A percentile compares a stretch with the other conserved stretches of the same genome.
Conservation (phyloP, 2,888 invertebrate genomes). For the Ophion ventricosus region DNA sequence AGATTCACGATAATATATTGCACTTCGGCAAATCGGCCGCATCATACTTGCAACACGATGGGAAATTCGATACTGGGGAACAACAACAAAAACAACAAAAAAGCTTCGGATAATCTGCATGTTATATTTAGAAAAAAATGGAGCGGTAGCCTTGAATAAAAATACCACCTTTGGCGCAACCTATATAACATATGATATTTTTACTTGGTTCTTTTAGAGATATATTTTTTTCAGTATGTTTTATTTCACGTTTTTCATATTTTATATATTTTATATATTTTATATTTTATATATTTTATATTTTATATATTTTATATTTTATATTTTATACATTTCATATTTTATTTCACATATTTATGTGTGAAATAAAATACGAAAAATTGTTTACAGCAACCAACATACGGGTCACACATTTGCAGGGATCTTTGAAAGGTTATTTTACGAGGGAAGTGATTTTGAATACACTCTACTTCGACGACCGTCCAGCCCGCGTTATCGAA, state of each 20-base stretch:
- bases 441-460: too few relatives aligned
- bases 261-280: too few relatives aligned
- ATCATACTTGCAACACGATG: neutral
- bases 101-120: neutral
- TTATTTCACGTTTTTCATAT: too few relatives aligned
- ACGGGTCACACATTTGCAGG: neutral
- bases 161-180: neutral
- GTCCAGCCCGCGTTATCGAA: too few relatives aligned
- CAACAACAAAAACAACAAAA: neutral
- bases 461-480: too few relatives aligned
- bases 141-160: neutral
- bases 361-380: neutral
- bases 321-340: too few relatives aligned
- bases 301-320: too few relatives aligned
- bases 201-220: neutral
- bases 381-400: neutral
- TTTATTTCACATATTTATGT: too few relatives aligned
- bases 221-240: neutral
- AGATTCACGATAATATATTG: conserved; percentile 21
- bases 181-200: neutral
- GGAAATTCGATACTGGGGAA: neutral
- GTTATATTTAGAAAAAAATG: neutral
- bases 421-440: neutral
- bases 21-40: neutral
- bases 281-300: too few relatives aligned